Base-by-base conservation (phyloP, 2,797 vertebrate genomes). In the Lepus oiostolus region DNA sequence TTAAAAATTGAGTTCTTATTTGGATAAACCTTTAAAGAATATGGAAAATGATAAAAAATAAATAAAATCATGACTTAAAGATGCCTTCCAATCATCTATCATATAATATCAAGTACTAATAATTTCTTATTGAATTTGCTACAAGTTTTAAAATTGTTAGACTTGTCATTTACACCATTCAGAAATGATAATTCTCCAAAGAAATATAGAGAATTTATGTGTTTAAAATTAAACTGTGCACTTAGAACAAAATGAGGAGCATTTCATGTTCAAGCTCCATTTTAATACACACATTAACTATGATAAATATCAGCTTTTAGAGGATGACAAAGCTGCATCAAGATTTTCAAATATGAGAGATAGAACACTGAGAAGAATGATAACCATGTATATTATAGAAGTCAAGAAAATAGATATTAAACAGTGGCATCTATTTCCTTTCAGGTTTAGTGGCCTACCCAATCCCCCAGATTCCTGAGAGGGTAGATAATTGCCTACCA, bases 391-490 rank as follows among this genome's bases (percentile, higher is more conserved):
- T 47, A 60, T 42, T 54, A 71, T 6, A 72, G 74, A 60, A 75
- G 58, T 50, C 65, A 85, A 47, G 9, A 75, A 76, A 96, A 50
- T 42, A 90, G 79, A 62, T 50, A 50, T 85, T 92, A 32, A 96
- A 71, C 8, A n/a, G 10, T 47, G 11, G 28, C 16, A 12, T 7
- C 72, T 52, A 38, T 68, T 84, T 92, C 30, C 60, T 68, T 82
- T 71, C 62, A 32, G 13, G 47, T 2, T 92, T 72, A 68, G 47
- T 71, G 26, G 54, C 21, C 50, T 9, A 54, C 32, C 9, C 38
- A 75, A 5, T 5, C 32, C 9, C 7, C 19, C 58, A 54, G 42
- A 24, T 90, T 95, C 84, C 79, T 88, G 32, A 95, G 75, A 90
- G 70, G 35, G 8, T 5, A 54, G 72, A 38, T 62, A 68, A 80